Percentiles rank a stretch among this genome's conserved stretches.
Conservation (phyloP, 2,113 vertebrate genomes). For the Tyrannus savana region DNA sequence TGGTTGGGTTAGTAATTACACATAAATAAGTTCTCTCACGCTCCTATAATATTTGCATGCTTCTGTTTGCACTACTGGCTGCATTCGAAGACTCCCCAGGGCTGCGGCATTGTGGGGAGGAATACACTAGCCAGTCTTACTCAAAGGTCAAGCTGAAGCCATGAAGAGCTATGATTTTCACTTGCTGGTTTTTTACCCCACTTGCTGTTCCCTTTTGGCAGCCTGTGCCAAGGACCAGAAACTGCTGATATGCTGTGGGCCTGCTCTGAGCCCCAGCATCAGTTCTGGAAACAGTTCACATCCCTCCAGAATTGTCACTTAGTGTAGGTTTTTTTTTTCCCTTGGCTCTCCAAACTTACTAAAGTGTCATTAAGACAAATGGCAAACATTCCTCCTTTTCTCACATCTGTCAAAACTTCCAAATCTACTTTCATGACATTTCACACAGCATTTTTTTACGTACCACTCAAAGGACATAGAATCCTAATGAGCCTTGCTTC, state of each 20-base stretch:
- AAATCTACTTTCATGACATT: constrained; percentile 52
- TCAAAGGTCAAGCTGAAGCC: background rate
- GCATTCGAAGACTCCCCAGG: background rate
- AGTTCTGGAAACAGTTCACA: background rate
- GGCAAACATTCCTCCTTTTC: constrained; percentile 43
- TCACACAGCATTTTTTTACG: constrained; percentile 48
- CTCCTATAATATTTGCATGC: background rate
- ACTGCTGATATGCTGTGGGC: background rate
- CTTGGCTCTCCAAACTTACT: background rate
- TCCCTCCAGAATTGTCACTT: background rate
- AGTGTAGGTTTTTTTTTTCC: background rate
- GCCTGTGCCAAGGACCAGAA: background rate
- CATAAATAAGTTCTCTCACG: background rate
- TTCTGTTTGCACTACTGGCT: background rate
- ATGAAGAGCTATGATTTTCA: background rate
- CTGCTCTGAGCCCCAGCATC: background rate
- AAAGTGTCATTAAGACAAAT: constrained; percentile 56
- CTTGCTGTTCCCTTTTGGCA: background rate
- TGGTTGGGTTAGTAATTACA: background rate
- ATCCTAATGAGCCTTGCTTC: constrained; percentile 32
- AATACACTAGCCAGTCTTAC: background rate
- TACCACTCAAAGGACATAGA: constrained; percentile 7
- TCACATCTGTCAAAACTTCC: constrained; percentile 41
- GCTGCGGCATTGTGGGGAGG: background rate
- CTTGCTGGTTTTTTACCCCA: background rate